These are phyloP conservation scores for Rhabdornis inornatus DNA, from an alignment of 2,113 vertebrate species.

Conservation along the genomic window DNA sequence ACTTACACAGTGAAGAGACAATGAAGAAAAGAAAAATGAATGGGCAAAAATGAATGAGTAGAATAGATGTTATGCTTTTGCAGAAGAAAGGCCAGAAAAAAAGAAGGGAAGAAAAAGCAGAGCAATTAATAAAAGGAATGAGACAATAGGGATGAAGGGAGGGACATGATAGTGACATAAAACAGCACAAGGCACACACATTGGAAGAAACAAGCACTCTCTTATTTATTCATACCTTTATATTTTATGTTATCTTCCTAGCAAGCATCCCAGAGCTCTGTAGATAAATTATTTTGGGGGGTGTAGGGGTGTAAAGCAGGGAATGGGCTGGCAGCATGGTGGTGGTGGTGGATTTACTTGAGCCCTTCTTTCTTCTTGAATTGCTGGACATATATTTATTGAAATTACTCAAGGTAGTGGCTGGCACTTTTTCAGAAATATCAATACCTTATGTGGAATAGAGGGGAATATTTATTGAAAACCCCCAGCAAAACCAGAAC, in stretches of 20 bases:
- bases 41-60: neutral
- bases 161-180: neutral
- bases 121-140: slow-evolving; percentile 41
- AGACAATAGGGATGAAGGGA: neutral
- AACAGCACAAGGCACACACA: neutral
- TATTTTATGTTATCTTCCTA: neutral
- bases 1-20: neutral
- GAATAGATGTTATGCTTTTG: neutral
- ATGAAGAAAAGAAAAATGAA: neutral
- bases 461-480: neutral
- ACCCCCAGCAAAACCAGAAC: neutral
- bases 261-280: neutral
- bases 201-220: neutral
- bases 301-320: neutral
- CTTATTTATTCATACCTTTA: slow-evolving; percentile 3
- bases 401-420: neutral
- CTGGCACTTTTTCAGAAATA: neutral
- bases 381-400: neutral
- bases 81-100: neutral
- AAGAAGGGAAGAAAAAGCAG: neutral
- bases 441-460: neutral
- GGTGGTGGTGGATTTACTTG: neutral
- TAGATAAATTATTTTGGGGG: neutral
- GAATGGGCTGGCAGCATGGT: neutral
- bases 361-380: neutral